These are phyloP conservation scores for Scalopus aquaticus DNA, from an alignment of 2,113 vertebrate species.

Conservation along the genomic window DNA sequence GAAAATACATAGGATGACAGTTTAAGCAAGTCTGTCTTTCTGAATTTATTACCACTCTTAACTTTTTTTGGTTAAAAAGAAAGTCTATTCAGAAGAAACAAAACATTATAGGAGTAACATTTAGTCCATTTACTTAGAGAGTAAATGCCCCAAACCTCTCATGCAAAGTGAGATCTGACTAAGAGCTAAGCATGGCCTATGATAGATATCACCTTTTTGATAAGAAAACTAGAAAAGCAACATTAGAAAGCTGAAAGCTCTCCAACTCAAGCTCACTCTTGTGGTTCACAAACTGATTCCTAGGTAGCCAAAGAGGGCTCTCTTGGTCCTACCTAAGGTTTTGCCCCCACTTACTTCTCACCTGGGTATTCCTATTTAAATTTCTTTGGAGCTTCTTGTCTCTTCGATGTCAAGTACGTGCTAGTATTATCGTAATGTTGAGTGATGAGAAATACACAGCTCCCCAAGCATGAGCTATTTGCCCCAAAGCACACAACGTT, in stretches of 20 bases:
- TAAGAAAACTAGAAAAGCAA: neutral
- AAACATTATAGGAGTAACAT: neutral
- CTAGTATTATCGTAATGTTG: neutral
- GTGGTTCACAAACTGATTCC: neutral
- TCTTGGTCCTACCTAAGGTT: neutral
- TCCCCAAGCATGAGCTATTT: neutral
- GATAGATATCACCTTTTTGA: neutral
- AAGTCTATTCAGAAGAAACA: neutral
- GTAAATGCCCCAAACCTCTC: neutral
- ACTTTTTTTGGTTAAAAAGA: neutral
- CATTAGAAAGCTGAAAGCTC: neutral
- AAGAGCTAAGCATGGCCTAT: neutral
- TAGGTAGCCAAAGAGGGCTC: neutral
- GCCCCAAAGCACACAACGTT: neutral
- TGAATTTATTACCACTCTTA: neutral
- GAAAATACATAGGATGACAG: neutral
- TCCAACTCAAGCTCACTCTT: neutral
- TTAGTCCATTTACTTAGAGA: neutral
- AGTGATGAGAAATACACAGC: neutral
- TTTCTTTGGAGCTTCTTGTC: neutral
- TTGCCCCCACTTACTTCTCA: neutral
- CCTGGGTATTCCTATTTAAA: neutral
- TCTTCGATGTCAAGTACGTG: neutral
- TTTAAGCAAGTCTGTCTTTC: neutral
- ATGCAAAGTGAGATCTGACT: neutral